Conservation (phyloP, 2,888 invertebrate species). For the Torymus texanus region DNA sequence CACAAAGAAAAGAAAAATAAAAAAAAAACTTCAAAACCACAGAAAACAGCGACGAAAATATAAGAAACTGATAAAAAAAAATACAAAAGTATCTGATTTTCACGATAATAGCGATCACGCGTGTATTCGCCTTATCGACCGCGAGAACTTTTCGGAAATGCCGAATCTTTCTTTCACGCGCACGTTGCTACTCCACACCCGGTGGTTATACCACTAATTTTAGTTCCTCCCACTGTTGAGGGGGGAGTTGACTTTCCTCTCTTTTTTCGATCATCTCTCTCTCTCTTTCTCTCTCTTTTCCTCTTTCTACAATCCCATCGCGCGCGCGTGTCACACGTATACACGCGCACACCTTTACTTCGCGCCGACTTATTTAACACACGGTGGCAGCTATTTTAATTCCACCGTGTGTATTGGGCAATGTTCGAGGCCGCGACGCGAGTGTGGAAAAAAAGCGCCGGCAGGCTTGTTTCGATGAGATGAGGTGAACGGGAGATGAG, state of each 20-base stretch:
- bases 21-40: not conserved
- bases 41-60: constrained; percentile 33
- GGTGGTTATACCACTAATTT: constrained; percentile 66
- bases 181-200: constrained; percentile 56
- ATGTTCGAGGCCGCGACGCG: too few relatives aligned
- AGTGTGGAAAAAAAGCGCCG: too few relatives aligned
- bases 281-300: too few relatives aligned
- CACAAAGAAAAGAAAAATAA: not conserved
- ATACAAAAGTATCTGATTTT: too few relatives aligned
- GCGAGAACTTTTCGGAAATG: constrained; percentile 67
- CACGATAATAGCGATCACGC: constrained; percentile 52
- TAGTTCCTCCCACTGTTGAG: constrained; percentile 66
- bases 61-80: too few relatives aligned
- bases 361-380: not conserved
- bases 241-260: constrained; percentile 20
- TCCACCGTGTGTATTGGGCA: too few relatives aligned
- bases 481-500: too few relatives aligned
- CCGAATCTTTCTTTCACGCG: constrained; percentile 59
- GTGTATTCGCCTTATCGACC: constrained; percentile 60
- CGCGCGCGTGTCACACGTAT: too few relatives aligned
- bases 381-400: too few relatives aligned
- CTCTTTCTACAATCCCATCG: constrained; percentile 12
- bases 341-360: not conserved
- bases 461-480: too few relatives aligned
- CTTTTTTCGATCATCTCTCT: constrained; percentile 1